phyloP scores from a whole-genome alignment of 2,113 vertebrate genomes.

The Brachirus orientalis region DNA sequence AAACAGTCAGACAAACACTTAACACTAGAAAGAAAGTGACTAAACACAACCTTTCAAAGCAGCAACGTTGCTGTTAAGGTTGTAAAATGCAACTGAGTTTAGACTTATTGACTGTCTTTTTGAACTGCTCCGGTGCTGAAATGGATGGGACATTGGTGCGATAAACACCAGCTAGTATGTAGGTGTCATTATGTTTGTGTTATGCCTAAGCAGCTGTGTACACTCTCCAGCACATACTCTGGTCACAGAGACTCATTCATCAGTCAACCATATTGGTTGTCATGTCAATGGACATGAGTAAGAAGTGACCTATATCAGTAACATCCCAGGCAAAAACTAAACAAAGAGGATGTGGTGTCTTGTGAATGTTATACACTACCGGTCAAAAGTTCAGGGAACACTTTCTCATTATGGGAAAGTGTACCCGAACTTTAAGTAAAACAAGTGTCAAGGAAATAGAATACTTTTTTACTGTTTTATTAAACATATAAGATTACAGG shows the following conservation, averaged over 20 bases:
- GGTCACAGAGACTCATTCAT: constrained; percentile 41
- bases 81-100: not conserved
- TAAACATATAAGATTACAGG: constrained; percentile 16
- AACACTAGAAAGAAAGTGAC: not conserved
- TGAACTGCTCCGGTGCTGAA: constrained; percentile 37
- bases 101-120: constrained; percentile 16
- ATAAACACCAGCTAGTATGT: constrained; percentile 55
- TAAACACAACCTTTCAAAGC: not conserved
- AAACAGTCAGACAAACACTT: constrained; percentile 7
- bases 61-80: not conserved
- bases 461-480: constrained; percentile 1
- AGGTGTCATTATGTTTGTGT: constrained; percentile 72
- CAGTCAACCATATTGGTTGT: constrained; percentile 17
- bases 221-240: constrained; percentile 61
- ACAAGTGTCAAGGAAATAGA: not conserved
- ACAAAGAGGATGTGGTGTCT: not conserved
- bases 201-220: constrained; percentile 77
- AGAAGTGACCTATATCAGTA: not conserved
- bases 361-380: too few species aligned
- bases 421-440: too few species aligned
- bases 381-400: too few species aligned
- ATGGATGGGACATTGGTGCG: constrained; percentile 50
- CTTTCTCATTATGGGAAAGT: too few species aligned
- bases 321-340: not conserved
- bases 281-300: constrained; percentile 8